These are phyloP conservation scores for Hirtodrosophila alboralis DNA, from an alignment of 2,888 invertebrate species.

Conservation along the genomic window DNA sequence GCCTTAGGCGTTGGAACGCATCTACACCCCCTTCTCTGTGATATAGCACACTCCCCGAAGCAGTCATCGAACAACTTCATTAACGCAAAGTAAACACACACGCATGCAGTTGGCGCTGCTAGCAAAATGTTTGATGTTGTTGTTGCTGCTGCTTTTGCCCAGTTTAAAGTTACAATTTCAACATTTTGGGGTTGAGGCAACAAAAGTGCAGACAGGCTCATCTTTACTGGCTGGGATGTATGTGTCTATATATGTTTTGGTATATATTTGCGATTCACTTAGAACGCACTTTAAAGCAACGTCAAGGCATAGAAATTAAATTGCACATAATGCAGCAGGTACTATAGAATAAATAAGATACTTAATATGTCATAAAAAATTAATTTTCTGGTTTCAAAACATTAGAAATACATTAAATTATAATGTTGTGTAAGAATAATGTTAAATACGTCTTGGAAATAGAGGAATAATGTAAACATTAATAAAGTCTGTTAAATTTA, in stretches of 20 bases:
- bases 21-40: conserved; percentile 12
- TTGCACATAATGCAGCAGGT: no score
- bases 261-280: conserved; percentile 44
- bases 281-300: conserved; percentile 42
- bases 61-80: conserved; percentile 69
- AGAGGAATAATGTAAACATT: no score
- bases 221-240: conserved; percentile 30
- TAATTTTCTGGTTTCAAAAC: no score
- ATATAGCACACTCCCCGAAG: conserved; percentile 14
- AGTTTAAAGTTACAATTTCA: conserved; percentile 76
- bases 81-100: conserved; percentile 78
- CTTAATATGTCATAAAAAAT: no score
- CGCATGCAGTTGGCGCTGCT: conserved; percentile 70
- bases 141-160: conserved; percentile 33
- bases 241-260: conserved; percentile 21
- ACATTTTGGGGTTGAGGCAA: conserved; percentile 17
- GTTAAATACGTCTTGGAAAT: no score
- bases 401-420: no score
- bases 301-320: conserved; percentile 39
- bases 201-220: conserved; percentile 42
- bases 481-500: no score
- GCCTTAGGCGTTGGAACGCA: conserved; percentile 37
- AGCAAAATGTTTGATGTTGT: conserved; percentile 77
- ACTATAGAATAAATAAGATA: no score
- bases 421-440: no score